Base-by-base conservation (phyloP, 1,140 invertebrate species). In the Camponotus floridanus region DNA sequence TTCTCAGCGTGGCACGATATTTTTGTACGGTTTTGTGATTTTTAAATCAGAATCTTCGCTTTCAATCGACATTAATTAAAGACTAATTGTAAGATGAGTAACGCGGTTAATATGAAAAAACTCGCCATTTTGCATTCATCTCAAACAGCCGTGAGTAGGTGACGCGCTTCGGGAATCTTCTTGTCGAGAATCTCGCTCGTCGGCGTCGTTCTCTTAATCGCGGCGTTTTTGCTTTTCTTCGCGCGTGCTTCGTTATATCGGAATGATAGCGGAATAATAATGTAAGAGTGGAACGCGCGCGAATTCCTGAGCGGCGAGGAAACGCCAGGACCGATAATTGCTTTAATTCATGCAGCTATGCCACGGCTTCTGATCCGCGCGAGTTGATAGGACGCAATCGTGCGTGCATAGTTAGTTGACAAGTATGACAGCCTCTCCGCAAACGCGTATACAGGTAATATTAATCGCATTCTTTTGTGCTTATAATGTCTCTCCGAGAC, bases 281-380 rank as follows among this genome's bases (percentile, higher is more conserved):
- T 61, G 36, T 80, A 80, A 87, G 83, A 79, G 62, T 55, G 42
- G 62, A 61, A 39, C 45, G 71, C 67, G 79, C 36, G 65, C 31
- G 74, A 70, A 87, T 87, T 88, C 70, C 79, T 61, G 48, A 85
- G 74, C 45, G n/a, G 26, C 79, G 74, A 51, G 51, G 15, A 73
- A 76, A 85, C 70, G 55, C 36, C 36, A 42, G 78, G 71, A 70
- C 89, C 88, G 91, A 93, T 93, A 93, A 93, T 93, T 93, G 91
- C 91, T 92, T 91, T 92, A 90, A 94, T 93, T 93, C 91, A 92
- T 92, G 90, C 91, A 93, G 91, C 90, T 92, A 92, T 93, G 91
- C 88, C 87, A 86, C 85, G 87, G 85, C 90, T 93, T 93, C 90
- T 90, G 92, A 93, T 92, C 90, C 45, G 45, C 91, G 90, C 90